Conservation (phyloP, 2,888 invertebrate species). For the Pyrgus malvae region DNA sequence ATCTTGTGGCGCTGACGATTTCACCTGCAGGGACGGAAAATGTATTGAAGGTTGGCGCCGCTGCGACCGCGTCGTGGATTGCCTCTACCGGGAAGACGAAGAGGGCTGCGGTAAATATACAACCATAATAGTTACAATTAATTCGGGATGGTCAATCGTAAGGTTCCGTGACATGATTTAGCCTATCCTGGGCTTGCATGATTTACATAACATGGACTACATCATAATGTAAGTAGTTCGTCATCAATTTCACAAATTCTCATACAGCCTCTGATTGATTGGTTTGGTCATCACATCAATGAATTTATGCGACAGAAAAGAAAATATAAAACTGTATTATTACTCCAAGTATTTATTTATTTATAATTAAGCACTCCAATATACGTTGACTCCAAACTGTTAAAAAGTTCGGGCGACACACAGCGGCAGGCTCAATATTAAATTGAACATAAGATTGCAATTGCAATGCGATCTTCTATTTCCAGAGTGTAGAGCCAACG, state of each 20-base stretch:
- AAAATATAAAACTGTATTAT: too few relatives aligned
- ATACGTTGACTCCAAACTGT: too few relatives aligned
- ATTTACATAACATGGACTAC: neutral
- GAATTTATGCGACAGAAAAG: too few relatives aligned
- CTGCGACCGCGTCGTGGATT: slow-evolving; percentile 84
- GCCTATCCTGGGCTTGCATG: slow-evolving; percentile 1
- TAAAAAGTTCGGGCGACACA: too few relatives aligned
- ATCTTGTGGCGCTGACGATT: slow-evolving; percentile 67
- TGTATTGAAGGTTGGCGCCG: slow-evolving; percentile 78
- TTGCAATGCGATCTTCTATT: slow-evolving; percentile 13
- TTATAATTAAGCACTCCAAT: too few relatives aligned
- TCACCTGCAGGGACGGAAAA: slow-evolving; percentile 77
- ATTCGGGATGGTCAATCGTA: neutral
- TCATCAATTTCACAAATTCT: neutral
- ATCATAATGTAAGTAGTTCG: neutral
- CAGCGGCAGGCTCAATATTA: too few relatives aligned
- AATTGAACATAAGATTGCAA: neutral
- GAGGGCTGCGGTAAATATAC: slow-evolving; percentile 75
- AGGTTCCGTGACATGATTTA: neutral
- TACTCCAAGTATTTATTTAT: too few relatives aligned
- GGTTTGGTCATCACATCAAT: too few relatives aligned
- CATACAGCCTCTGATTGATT: too few relatives aligned
- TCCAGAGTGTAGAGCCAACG: slow-evolving; percentile 61
- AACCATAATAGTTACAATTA: neutral
- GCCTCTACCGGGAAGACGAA: slow-evolving; percentile 84